Base-by-base conservation (phyloP, 2,797 vertebrate species). In the Spea hammondii region DNA sequence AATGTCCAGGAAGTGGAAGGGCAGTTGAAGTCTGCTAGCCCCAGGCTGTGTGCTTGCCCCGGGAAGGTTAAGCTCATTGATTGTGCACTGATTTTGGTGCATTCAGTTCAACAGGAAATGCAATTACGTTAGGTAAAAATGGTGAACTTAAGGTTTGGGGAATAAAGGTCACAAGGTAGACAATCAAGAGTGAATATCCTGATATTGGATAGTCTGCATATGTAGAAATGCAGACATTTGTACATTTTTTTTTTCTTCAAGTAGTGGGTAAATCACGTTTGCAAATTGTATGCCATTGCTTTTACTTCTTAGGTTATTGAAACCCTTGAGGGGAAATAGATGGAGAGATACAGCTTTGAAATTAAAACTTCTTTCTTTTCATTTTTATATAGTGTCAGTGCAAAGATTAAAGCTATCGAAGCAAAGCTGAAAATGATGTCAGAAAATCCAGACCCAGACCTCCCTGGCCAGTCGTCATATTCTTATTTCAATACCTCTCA, bases 361-460 rank as follows among this genome's bases (percentile, higher is more conserved):
- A 32, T 2, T 32, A 32, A 32, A 32, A 32, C 32, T 32, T 47
- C 17, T 74, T 53, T 62, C 1, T 62, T 57, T 17, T 60, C 17
- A 4, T 48, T 50, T 50, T 64, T 49, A 6, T 62, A 17, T 44
- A 99, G 97, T 49, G 94, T 97, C 76, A 97, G 93, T 76, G 96
- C 96, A 6, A 99, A 99, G 89, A 99, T 99, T 85, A 96, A 96
- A 80, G 97, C 96, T 86, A 99, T 99, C 50, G 97, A 99, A 89
- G 96, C 97, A 80, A 99, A 99, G 90, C 95, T 99, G 84, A 97
- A 98, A 89, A 98, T 99, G 96, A 99, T 99, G 98, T 96, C 97
- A 62, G 95, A 99, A 85, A 98, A 99, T 75, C 95, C 96, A 4
- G 97, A 99, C 0, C 93, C 94, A 0, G 95, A 97, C 83, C 95